A percentile compares a stretch with the other conserved stretches of the same genome.
Evolutionary conservation across 2,113 vertebrate species (phyloP).

Genomic region (Leuciscus idus): DNA sequence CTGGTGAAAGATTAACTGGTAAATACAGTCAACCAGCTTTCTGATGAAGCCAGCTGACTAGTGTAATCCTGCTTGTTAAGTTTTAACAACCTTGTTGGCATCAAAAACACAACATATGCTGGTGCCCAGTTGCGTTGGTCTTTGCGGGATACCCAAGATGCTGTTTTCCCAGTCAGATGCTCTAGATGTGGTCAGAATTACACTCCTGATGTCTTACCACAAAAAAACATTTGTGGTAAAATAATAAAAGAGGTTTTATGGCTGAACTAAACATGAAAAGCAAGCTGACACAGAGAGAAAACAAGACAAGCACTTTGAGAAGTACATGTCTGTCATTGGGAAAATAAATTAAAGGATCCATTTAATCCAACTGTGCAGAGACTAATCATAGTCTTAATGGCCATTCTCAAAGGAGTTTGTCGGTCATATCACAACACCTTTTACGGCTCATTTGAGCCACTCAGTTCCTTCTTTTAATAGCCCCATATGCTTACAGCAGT

Average conservation of each 20-base stretch:
- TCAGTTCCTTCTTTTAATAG: slow-evolving; percentile 10
- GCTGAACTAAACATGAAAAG: background rate
- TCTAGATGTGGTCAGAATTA: background rate
- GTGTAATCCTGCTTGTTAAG: background rate
- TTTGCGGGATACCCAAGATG: background rate
- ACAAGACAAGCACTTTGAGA: slow-evolving; percentile 3
- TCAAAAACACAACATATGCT: background rate
- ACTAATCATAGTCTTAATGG: background rate
- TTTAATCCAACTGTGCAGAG: background rate
- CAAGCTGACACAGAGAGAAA: background rate
- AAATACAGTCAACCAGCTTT: background rate
- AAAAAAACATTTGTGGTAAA: slow-evolving; percentile 3
- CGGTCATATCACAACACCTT: slow-evolving; percentile 15
- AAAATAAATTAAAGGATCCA: background rate
- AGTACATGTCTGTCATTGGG: background rate
- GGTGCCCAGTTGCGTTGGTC: background rate
- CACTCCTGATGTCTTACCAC: background rate
- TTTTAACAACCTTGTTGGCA: background rate
- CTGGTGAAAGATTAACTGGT: background rate
- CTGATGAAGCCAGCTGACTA: background rate
- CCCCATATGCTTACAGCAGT: slow-evolving; percentile 20
- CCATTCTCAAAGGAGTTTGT: slow-evolving; percentile 1
- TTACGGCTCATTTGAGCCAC: slow-evolving; percentile 25
- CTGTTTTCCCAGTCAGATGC: background rate
- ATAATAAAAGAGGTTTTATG: background rate